These are phyloP conservation scores for Drosophila limbata DNA, from an alignment of 2,888 invertebrate species.

Conservation along the genomic window DNA sequence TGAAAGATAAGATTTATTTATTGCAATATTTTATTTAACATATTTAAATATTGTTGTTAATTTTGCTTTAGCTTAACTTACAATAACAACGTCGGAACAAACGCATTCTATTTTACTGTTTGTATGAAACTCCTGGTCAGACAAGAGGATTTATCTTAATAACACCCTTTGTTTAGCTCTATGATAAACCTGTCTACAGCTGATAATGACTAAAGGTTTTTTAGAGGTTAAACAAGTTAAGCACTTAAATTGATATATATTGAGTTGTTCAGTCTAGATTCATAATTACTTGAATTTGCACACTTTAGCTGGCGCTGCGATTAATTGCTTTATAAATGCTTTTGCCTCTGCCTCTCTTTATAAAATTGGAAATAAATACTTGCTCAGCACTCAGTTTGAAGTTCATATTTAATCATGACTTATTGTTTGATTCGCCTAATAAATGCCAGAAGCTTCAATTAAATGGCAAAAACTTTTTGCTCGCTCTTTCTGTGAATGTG, in stretches of 20 bases:
- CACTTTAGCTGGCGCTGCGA: slow-evolving; percentile 47
- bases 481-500: slow-evolving; percentile 13
- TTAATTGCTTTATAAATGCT: background rate
- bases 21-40: no score
- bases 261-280: background rate
- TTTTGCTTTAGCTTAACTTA: no score
- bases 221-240: background rate
- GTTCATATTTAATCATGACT: slow-evolving; percentile 54
- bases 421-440: slow-evolving; percentile 61
- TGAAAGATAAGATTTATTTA: no score
- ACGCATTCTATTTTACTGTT: no score
- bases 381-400: slow-evolving; percentile 3
- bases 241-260: background rate
- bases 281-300: slow-evolving; percentile 34
- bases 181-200: background rate
- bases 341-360: background rate
- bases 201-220: no score
- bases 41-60: no score
- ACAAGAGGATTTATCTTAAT: no score
- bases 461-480: slow-evolving; percentile 47
- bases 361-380: background rate
- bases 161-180: no score
- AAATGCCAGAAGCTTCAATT: slow-evolving; percentile 59
- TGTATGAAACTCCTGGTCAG: no score
- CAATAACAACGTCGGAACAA: no score